Percentiles rank a stretch among this genome's conserved stretches.
phyloP scores from a whole-genome alignment of 2,888 invertebrate genomes.

The Formica aserva region DNA sequence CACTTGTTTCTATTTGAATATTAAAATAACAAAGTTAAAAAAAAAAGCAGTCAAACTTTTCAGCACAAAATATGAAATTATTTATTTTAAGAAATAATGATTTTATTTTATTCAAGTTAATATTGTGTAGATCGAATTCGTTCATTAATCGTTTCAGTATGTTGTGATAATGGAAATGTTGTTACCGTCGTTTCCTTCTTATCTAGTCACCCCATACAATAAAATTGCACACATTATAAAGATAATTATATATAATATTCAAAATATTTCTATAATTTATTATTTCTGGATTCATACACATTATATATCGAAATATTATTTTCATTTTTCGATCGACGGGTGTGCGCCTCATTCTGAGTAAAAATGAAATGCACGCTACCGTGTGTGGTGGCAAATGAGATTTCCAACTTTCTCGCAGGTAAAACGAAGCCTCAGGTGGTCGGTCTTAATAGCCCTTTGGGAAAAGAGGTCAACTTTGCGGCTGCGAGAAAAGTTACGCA shows the following conservation, averaged over 20 bases:
- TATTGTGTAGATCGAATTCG: background rate
- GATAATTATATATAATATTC: constrained; percentile 6
- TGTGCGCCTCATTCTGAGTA: background rate
- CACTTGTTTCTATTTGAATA: background rate
- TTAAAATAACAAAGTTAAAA: background rate
- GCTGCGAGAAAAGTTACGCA: constrained; percentile 8
- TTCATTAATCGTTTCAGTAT: constrained; percentile 2
- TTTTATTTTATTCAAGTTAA: background rate
- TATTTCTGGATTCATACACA: background rate
- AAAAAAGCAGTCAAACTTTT: background rate
- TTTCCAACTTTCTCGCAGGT: constrained; percentile 18
- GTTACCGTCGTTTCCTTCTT: constrained; percentile 3
- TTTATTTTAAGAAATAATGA: constrained; percentile 19
- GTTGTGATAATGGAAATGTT: constrained; percentile 8
- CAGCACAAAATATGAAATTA: background rate
- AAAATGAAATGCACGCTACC: constrained; percentile 4
- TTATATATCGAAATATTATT: background rate
- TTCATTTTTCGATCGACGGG: background rate
- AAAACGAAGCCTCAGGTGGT: constrained; percentile 37
- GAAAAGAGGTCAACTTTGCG: background rate
- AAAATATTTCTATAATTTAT: constrained; percentile 21
- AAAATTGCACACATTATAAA: constrained; percentile 21
- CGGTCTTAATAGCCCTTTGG: constrained; percentile 18
- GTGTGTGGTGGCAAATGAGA: background rate
- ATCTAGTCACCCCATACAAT: background rate